A percentile compares a stretch with the other conserved stretches of the same genome.
These are phyloP conservation scores for Drosophila ustulata DNA, from an alignment of 2,888 invertebrate genomes.

Conservation along the genomic window DNA sequence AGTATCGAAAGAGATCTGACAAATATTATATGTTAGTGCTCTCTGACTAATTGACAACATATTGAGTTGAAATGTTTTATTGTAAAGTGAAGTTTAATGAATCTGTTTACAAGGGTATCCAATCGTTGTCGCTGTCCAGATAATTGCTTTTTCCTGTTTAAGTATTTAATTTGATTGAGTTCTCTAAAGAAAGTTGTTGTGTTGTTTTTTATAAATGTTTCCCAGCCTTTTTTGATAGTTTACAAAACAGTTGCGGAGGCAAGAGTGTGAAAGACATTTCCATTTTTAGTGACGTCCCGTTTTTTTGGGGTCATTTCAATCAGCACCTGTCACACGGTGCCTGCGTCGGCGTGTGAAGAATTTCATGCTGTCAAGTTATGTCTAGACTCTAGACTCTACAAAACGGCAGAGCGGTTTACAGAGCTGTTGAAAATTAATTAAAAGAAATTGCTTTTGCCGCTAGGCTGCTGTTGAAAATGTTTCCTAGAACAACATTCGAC, in stretches of 20 bases:
- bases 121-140: not conserved
- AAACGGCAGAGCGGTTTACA: conserved; percentile 37
- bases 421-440: conserved; percentile 71
- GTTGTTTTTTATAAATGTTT: conserved; percentile 24
- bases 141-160: conserved; percentile 16
- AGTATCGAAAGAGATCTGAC: not conserved
- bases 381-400: conserved; percentile 54
- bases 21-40: not conserved
- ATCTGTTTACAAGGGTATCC: conserved; percentile 1
- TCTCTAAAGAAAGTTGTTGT: conserved; percentile 8
- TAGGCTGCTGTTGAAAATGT: conserved; percentile 39
- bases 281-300: conserved; percentile 33
- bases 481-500: conserved; percentile 63
- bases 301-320: conserved; percentile 76
- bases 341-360: conserved; percentile 69
- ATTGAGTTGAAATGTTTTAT: not conserved
- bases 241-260: conserved; percentile 33
- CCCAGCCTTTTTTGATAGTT: conserved; percentile 34
- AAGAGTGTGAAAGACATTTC: conserved; percentile 44
- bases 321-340: conserved; percentile 73
- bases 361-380: conserved; percentile 39
- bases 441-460: conserved; percentile 66
- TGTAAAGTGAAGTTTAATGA: conserved; percentile 1
- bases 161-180: conserved; percentile 41
- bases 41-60: conserved; percentile 1